phyloP scores from a whole-genome alignment of 92 coral and sea anemone genomes.

The Blastomussa wellsi region DNA sequence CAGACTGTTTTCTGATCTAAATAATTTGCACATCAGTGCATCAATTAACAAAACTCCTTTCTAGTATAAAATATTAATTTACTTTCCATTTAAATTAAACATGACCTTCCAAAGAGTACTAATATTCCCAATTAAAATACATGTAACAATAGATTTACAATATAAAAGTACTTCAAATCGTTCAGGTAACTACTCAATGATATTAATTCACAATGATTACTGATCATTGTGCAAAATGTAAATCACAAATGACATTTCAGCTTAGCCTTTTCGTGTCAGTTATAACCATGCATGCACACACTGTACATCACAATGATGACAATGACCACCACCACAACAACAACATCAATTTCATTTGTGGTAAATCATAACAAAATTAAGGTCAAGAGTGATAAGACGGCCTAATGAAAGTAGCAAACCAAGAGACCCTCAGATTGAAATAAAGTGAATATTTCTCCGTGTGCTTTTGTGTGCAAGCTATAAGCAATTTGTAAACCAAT shows the following conservation, averaged over 20 bases:
- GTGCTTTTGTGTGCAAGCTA: not conserved
- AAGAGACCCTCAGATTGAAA: not conserved
- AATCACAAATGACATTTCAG: not conserved
- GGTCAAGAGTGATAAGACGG: not conserved
- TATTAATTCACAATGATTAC: not conserved
- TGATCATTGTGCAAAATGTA: not conserved
- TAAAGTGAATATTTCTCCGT: not conserved
- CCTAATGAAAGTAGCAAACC: not conserved
- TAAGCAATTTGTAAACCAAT: not conserved
- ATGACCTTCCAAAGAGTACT: not conserved
- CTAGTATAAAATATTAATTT: conserved; percentile 2
- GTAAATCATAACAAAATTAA: too few relatives aligned
- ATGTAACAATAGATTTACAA: not conserved
- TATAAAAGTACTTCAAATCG: not conserved
- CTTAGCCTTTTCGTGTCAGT: not conserved
- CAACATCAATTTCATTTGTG: not conserved
- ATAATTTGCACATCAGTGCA: not conserved
- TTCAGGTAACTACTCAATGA: not conserved
- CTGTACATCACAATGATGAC: not conserved
- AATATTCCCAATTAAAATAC: not conserved
- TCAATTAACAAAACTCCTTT: not conserved
- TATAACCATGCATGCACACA: not conserved
- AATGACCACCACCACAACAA: not conserved
- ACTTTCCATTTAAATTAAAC: not conserved
- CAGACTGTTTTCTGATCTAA: not conserved